Conservation (phyloP, 1,140 invertebrate genomes). For the Drosophila mauritiana region DNA sequence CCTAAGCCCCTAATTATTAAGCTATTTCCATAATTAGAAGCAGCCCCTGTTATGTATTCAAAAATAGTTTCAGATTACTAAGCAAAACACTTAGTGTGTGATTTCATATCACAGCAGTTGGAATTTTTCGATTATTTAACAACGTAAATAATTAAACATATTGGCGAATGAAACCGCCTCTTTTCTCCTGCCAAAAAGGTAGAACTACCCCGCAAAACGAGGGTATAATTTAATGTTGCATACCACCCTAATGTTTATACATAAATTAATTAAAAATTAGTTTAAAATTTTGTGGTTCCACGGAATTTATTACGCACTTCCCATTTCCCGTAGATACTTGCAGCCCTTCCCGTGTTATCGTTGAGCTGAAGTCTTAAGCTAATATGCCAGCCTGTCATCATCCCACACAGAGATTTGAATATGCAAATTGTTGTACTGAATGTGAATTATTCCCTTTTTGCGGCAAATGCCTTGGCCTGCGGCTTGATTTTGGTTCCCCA, state of each 20-base stretch:
- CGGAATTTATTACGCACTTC: not conserved
- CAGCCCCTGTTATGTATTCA: too few species aligned
- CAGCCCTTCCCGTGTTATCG: conserved; percentile 8
- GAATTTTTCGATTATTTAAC: too few species aligned
- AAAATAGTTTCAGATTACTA: too few species aligned
- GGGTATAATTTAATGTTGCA: too few species aligned
- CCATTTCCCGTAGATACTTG: not conserved
- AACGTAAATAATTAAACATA: too few species aligned
- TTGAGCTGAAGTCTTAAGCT: conserved; percentile 7
- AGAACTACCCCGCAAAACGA: too few species aligned
- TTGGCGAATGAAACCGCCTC: too few species aligned
- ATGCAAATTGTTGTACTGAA: conserved; percentile 24
- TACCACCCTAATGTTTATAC: too few species aligned
- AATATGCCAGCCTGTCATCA: conserved; percentile 1
- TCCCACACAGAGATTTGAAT: conserved; percentile 19
- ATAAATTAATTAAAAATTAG: not conserved
- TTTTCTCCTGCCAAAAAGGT: too few species aligned
- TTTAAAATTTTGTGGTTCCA: not conserved
- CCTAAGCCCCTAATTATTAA: not conserved
- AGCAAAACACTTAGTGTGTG: too few species aligned
- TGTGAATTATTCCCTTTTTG: conserved; percentile 24
- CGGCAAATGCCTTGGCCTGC: conserved; percentile 7
- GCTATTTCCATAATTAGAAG: too few species aligned
- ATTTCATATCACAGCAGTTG: too few species aligned
- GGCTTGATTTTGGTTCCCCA: conserved; percentile 14